A percentile compares a stretch with the other conserved stretches of the same genome.
Conservation (phyloP, 2,888 invertebrate species). For the Helicoverpa assulta region DNA sequence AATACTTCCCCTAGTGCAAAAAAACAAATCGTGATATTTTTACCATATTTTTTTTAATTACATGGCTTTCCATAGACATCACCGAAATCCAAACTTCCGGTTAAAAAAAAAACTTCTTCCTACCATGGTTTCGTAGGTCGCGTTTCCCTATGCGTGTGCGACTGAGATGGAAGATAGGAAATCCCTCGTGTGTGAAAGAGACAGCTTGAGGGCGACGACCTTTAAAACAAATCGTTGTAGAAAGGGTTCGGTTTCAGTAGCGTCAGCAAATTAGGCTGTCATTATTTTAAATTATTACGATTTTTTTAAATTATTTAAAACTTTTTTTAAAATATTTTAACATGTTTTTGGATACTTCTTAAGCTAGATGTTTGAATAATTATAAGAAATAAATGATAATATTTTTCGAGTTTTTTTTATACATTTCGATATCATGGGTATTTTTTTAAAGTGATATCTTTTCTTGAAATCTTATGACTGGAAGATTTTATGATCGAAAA, state of each 20-base stretch:
- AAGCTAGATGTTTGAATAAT: too few species aligned
- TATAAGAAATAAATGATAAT: too few species aligned
- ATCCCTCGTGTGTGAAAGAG: constrained; percentile 73
- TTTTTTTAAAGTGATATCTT: too few species aligned
- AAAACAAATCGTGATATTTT: not conserved
- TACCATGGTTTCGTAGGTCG: constrained; percentile 81
- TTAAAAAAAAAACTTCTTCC: constrained; percentile 80
- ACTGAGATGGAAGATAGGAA: constrained; percentile 73
- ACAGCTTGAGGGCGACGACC: constrained; percentile 86
- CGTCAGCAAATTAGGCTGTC: constrained; percentile 73
- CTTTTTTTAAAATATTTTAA: not conserved
- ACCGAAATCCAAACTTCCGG: constrained; percentile 80
- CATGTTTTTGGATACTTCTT: not conserved
- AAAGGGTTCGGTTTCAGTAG: constrained; percentile 88
- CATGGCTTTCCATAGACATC: constrained; percentile 45
- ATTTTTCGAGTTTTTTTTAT: too few species aligned
- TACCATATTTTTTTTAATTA: not conserved
- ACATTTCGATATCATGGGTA: too few species aligned
- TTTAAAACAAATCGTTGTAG: constrained; percentile 89
- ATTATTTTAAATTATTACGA: constrained; percentile 38
- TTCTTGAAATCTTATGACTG: too few species aligned
- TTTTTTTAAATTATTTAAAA: constrained; percentile 10
- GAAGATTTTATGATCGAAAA: too few species aligned
- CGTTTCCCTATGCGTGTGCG: constrained; percentile 80
- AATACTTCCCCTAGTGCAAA: too few species aligned